phyloP scores from a whole-genome alignment of 1,140 invertebrate genomes.

The Lepidostoma basale region DNA sequence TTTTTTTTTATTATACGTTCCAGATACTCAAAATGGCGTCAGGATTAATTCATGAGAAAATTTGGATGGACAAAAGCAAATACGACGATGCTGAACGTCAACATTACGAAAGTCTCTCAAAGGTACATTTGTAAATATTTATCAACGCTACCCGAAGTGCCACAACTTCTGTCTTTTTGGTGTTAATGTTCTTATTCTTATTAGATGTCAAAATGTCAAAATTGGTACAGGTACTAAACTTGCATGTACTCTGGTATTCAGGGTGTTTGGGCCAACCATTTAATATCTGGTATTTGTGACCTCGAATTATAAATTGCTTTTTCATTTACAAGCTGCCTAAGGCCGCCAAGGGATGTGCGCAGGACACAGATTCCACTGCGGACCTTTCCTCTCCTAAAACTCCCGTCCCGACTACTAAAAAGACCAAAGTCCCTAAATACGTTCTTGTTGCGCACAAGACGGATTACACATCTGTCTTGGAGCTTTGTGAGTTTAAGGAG shows the following conservation, averaged over 20 bases:
- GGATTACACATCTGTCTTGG: constrained; percentile 1
- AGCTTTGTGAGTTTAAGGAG: constrained; percentile 29
- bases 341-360: constrained; percentile 11
- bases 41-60: constrained; percentile 31
- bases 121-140: constrained; percentile 56
- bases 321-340: constrained; percentile 41
- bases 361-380: constrained; percentile 7
- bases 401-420: constrained; percentile 5
- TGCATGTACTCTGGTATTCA: constrained; percentile 18
- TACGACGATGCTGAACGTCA: constrained; percentile 65
- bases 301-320: constrained; percentile 26
- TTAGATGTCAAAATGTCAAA: too few species aligned
- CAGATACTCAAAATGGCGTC: constrained; percentile 34
- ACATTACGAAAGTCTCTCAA: constrained; percentile 65
- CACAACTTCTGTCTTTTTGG: too few species aligned
- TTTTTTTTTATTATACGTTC: constrained; percentile 14
- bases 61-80: constrained; percentile 34
- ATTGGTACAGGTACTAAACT: too few species aligned
- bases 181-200: too few species aligned
- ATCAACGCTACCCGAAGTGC: too few species aligned
- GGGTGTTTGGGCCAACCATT: constrained; percentile 16
- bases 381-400: constrained; percentile 11
- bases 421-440: constrained; percentile 25
- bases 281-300: constrained; percentile 18
- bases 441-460: background rate